Conservation (phyloP, 2,113 vertebrate species). For the Actenoides hombroni region DNA sequence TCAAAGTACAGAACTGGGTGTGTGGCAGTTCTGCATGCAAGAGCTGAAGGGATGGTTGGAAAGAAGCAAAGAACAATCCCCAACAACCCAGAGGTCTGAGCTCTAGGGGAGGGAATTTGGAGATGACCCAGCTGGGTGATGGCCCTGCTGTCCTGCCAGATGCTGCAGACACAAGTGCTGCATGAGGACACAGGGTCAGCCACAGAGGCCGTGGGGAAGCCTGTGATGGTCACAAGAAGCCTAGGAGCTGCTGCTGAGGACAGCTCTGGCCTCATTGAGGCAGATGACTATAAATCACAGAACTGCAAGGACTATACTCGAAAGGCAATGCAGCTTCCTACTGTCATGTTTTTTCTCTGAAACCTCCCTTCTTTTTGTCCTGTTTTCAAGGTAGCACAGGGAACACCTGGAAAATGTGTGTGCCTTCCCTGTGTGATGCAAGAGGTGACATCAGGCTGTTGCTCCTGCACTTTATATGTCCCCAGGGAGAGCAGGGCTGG, state of each 20-base stretch:
- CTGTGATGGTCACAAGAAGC: background rate
- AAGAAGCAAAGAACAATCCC: background rate
- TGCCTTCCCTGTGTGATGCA: background rate
- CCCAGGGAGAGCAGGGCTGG: background rate
- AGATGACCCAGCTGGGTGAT: background rate
- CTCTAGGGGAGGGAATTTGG: background rate
- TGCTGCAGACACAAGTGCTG: background rate
- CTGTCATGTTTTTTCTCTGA: fast-evolving
- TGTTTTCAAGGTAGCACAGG: background rate
- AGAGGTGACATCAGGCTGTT: background rate
- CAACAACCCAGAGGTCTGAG: background rate
- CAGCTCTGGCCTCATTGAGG: background rate
- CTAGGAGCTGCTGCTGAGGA: background rate
- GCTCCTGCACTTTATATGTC: background rate
- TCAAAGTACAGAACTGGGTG: background rate
- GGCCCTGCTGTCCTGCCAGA: background rate
- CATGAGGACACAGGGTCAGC: background rate
- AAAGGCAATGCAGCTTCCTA: background rate
- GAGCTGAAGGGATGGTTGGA: background rate
- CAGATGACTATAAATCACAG: background rate
- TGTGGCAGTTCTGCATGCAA: fast-evolving
- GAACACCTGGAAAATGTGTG: background rate
- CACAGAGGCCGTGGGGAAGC: background rate
- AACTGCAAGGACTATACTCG: background rate
- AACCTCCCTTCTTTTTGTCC: background rate